Evolutionary conservation across 2,888 invertebrate genomes (phyloP), one percentile per base, ranked within the genome.

Genomic region (Heliconius cydno): DNA sequence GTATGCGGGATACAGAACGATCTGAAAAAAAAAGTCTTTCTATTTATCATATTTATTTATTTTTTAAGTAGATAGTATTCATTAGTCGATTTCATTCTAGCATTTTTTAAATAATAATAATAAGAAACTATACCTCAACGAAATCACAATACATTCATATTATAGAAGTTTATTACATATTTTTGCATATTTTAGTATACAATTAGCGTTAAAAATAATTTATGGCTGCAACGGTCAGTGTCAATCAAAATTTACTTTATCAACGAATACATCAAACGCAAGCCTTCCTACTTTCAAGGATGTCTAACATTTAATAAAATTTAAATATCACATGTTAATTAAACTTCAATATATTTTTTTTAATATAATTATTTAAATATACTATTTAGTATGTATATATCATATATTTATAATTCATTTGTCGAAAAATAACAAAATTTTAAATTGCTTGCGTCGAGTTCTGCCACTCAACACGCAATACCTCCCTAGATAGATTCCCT

Each of bases 281-380:
- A n/a, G 10, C 3, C 60, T 60, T 60, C 60, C 60, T 60, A 60
- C 28, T 15, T 25, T 65, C 38, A 70, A 41, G 41, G 70, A 70
- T 9, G 13, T 70, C 25, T 70, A 28, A 7, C 28, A 65, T 65
- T 28, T 65, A 6, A 19, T 65, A 65, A 28, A 6, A 15, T 65
- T 65, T 65, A 65, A 65, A 65, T 65, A 65, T 65, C 15, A 70
- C n/a, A 70, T 70, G n/a, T 41, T 13, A 70, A 25, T 70, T 70
- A 38, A 68, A 68, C 13, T 41, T 68, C 10, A 28, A 67, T 34
- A 34, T 66, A 34, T 34, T 7, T 67, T 28, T 60, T 60, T 60
- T 9, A 60, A 60, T 22, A 25, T 4, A 63, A 63, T 63, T 25
- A 25, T 63, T 25, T 9, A 60, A 60, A 63, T 4, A 9, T 25